Base-by-base conservation (phyloP, 2,113 vertebrate genomes). In the Choloepus hoffmanni region DNA sequence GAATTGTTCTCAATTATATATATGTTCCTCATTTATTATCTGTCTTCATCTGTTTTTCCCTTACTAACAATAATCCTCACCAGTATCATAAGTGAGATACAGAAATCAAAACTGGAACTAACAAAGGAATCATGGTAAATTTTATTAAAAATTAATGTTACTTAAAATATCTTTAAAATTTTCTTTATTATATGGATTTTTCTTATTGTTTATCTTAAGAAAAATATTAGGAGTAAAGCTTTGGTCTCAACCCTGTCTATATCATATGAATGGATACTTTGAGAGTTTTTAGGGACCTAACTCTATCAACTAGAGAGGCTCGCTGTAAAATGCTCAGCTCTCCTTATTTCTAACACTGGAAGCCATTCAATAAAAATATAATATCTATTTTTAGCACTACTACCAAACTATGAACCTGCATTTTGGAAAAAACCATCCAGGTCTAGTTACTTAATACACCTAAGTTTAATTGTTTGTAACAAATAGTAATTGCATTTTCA, bases 231-330 rank as follows among this genome's bases (percentile, higher is more conserved):
- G 13, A 82, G 1, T 73, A 73, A 76, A 73, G 3, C 2, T 85
- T 79, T 94, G 5, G 60, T 30, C 12, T 81, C 9, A 73, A 8
- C 30, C 9, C 55, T 65, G 14, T 85, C 30, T 79, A 11, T 33
- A 1, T 6, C 3, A 18, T 53, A 28, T 30, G 6, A 1, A 74
- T 72, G 33, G 3, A 65, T 60, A 24, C 0, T 6, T 1, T 63
- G 58, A 78, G 45, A 78, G 1, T 28, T 84, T 78, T 30, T 24
- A 65, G 65, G 3, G n/a, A 55, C 2, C 33, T 76, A 68, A 68
- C 18, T 90, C 43, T 83, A 26, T 21, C 30, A 67, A 33, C 11
- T 5, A 65, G 33, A 23, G 15, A 24, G 2, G 24, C 15, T 79
- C 16, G 26, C 6, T 85, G 8, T 26, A 68, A 60, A 94, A 53